Evolutionary conservation across 2,797 vertebrate species (phyloP).

Genomic region (Oreochromis grahami): DNA sequence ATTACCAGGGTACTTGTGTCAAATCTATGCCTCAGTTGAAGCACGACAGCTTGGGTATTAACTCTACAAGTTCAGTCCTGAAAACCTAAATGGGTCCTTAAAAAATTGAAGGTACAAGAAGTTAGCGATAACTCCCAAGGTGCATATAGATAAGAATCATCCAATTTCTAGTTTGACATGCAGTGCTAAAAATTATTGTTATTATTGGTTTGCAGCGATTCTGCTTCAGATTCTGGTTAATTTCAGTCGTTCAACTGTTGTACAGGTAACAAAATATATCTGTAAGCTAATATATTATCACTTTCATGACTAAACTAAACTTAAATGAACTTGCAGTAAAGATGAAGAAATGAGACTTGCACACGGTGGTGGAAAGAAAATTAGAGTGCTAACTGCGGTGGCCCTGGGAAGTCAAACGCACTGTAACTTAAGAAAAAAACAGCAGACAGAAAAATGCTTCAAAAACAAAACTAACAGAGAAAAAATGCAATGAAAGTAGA

Average conservation of each 20-base stretch:
- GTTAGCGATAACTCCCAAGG: background rate
- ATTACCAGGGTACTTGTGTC: background rate
- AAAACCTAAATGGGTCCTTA: background rate
- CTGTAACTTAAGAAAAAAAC: background rate
- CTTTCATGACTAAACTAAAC: background rate
- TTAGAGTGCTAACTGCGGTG: background rate
- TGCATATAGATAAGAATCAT: background rate
- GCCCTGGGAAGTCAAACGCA: background rate
- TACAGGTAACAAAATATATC: accelerated
- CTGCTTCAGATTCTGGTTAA: background rate
- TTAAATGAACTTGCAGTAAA: background rate
- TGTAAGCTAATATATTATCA: background rate
- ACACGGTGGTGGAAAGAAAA: background rate
- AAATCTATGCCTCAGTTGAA: background rate
- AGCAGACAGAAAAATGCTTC: background rate
- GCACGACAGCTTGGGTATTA: background rate
- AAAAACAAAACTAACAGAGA: background rate
- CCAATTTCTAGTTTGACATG: background rate
- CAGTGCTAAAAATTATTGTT: background rate
- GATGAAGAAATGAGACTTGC: background rate
- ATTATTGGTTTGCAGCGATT: background rate
- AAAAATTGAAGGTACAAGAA: background rate
- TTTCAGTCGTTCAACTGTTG: background rate
- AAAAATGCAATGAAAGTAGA: background rate
- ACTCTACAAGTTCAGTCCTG: background rate